These are phyloP conservation scores for Lepilemur septentrionalis DNA, from an alignment of 2,797 vertebrate species.

Conservation along the genomic window DNA sequence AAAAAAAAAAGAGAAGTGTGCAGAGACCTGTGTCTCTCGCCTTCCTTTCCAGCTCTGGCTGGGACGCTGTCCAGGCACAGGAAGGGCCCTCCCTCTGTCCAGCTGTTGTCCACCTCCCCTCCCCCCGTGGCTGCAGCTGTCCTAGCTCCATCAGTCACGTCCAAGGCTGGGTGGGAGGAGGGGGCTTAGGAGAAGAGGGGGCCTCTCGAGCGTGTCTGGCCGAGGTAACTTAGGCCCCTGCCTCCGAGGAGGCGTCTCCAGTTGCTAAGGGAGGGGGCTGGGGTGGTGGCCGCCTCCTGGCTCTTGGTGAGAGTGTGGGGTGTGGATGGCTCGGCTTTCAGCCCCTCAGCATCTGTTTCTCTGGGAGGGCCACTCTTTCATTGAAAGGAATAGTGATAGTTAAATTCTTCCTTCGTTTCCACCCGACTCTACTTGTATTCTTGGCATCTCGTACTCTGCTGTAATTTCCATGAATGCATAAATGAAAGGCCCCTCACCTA, in stretches of 20 bases:
- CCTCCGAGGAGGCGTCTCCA: background rate
- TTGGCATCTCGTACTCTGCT: background rate
- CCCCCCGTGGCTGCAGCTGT: constrained; percentile 65
- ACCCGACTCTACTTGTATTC: background rate
- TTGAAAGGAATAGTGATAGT: background rate
- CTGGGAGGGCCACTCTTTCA: background rate
- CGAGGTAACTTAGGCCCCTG: background rate
- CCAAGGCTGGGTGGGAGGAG: constrained; percentile 15
- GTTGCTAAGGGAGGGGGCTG: background rate
- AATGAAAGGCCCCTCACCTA: background rate
- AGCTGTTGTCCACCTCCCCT: constrained; percentile 62
- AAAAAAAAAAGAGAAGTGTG: background rate
- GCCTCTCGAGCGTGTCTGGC: background rate
- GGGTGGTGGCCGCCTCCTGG: background rate
- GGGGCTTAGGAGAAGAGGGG: background rate
- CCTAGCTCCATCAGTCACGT: constrained; percentile 60
- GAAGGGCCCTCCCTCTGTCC: constrained; percentile 49
- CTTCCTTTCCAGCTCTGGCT: background rate
- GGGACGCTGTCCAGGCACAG: constrained; percentile 25
- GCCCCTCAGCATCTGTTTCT: background rate
- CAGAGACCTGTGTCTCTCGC: background rate
- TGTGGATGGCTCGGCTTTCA: background rate
- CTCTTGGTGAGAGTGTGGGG: background rate
- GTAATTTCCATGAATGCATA: background rate
- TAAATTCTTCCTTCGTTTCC: background rate